A percentile compares a stretch with the other conserved stretches of the same genome.
phyloP scores from a whole-genome alignment of 1,140 invertebrate genomes.

The Asbolus verrucosus region DNA sequence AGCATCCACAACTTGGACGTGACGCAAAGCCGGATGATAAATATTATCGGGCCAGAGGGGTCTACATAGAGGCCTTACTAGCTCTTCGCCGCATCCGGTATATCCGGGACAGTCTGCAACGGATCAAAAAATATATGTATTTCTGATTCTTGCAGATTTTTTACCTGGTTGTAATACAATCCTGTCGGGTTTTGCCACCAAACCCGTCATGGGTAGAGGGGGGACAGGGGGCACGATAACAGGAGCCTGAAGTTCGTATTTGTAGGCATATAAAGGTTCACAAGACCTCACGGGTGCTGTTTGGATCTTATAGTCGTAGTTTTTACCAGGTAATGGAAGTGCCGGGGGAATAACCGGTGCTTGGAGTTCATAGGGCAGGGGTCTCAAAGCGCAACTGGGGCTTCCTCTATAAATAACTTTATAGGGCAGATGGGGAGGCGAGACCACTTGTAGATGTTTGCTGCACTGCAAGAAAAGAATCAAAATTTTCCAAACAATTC shows the following conservation, averaged over 20 bases:
- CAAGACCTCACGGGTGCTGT: too few relatives aligned
- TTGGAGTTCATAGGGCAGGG: neutral
- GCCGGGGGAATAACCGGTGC: too few relatives aligned
- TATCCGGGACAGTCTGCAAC: slow-evolving; percentile 9
- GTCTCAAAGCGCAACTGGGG: neutral
- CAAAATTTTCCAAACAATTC: neutral
- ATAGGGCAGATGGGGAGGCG: slow-evolving; percentile 39
- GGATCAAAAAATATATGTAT: too few relatives aligned
- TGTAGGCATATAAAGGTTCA: slow-evolving; percentile 9
- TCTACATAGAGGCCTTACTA: neutral
- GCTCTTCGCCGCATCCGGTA: neutral
- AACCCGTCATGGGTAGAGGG: slow-evolving; percentile 3
- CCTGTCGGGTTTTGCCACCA: slow-evolving; percentile 6
- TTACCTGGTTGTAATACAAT: slow-evolving; percentile 13
- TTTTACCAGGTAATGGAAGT: too few relatives aligned
- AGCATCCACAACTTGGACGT: neutral
- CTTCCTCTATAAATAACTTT: slow-evolving; percentile 40
- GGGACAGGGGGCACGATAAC: neutral
- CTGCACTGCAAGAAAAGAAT: slow-evolving; percentile 47
- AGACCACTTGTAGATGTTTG: slow-evolving; percentile 48
- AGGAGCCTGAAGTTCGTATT: slow-evolving; percentile 23
- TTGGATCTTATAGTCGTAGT: too few relatives aligned
- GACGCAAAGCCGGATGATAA: neutral
- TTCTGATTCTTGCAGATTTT: too few relatives aligned
- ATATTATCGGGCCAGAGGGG: too few relatives aligned